Percentiles rank a stretch among this genome's conserved stretches.
Conservation (phyloP, 2,113 vertebrate species). For the Labeo rohita region DNA sequence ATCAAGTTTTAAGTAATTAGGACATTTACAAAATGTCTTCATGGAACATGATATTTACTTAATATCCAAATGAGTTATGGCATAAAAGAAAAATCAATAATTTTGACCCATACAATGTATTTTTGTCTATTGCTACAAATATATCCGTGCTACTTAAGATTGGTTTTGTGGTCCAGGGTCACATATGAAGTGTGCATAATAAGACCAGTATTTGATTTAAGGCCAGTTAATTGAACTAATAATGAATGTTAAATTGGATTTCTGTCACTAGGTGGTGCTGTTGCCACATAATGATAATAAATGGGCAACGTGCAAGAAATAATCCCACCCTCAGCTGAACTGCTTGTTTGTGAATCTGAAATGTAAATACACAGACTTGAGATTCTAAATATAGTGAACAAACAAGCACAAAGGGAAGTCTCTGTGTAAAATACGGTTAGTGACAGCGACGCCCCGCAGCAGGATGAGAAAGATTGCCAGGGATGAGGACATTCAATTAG, state of each 20-base stretch:
- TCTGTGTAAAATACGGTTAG: background rate
- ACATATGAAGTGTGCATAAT: too few species aligned
- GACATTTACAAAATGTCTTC: too few species aligned
- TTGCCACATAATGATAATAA: conserved; percentile 45
- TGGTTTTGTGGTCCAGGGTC: too few species aligned
- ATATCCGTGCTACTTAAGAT: too few species aligned
- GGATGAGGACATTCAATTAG: conserved; percentile 69
- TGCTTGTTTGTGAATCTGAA: conserved; percentile 3
- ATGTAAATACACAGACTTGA: background rate
- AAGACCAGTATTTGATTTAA: background rate
- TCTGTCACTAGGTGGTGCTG: conserved; percentile 74
- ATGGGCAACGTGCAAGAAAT: background rate
- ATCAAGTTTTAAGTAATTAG: too few species aligned
- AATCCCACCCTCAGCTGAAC: background rate
- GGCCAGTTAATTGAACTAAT: background rate
- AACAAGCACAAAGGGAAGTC: conserved; percentile 20
- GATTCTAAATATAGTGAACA: background rate
- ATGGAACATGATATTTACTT: too few species aligned
- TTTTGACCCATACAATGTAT: too few species aligned
- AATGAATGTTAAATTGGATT: background rate
- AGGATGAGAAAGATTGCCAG: conserved; percentile 68
- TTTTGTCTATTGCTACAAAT: too few species aligned
- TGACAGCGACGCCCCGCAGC: background rate
- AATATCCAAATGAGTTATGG: too few species aligned
- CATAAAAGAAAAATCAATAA: too few species aligned